A percentile compares a stretch with the other conserved stretches of the same genome.
These are phyloP conservation scores for Morone chrysops DNA, from an alignment of 2,113 vertebrate genomes.

Conservation along the genomic window DNA sequence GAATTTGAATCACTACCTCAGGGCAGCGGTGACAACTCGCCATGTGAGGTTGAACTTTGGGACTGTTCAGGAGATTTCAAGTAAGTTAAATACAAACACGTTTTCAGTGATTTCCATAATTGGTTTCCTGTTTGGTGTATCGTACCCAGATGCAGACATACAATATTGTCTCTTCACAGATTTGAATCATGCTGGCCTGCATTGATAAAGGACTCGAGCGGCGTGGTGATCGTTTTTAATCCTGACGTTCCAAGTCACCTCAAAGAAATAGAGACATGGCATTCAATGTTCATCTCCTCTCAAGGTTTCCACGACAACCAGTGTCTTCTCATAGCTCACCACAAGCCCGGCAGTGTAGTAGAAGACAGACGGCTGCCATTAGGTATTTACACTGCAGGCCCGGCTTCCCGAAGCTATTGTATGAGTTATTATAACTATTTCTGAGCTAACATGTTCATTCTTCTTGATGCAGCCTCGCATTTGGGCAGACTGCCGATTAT, in stretches of 20 bases:
- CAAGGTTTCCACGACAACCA: slow-evolving; percentile 89
- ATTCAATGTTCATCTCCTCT: slow-evolving; percentile 91
- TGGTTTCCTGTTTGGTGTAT: neutral
- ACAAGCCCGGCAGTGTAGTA: slow-evolving; percentile 89
- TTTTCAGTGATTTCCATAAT: neutral
- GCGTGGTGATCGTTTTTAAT: slow-evolving; percentile 94
- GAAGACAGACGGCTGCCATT: slow-evolving; percentile 82
- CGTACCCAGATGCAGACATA: neutral
- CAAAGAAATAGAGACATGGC: slow-evolving; percentile 93
- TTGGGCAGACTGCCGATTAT: slow-evolving; percentile 89
- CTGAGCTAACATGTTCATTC: slow-evolving; percentile 22
- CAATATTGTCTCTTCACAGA: slow-evolving; percentile 71
- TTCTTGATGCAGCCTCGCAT: slow-evolving; percentile 84
- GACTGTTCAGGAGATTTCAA: slow-evolving; percentile 95
- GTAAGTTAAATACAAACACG: slow-evolving; percentile 78
- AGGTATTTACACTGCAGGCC: slow-evolving; percentile 80
- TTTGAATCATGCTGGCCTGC: slow-evolving; percentile 98
- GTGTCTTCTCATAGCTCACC: slow-evolving; percentile 94
- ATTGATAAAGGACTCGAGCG: slow-evolving; percentile 91
- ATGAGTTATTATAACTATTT: neutral
- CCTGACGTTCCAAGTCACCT: slow-evolving; percentile 91
- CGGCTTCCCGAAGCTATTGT: neutral
- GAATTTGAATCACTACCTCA: slow-evolving; percentile 91
- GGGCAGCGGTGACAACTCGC: slow-evolving; percentile 79
- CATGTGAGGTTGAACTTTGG: slow-evolving; percentile 94